Percentiles rank a stretch among this genome's conserved stretches.
These are phyloP conservation scores for Vespertilio murinus DNA, from an alignment of 2,797 vertebrate species.

Conservation along the genomic window DNA sequence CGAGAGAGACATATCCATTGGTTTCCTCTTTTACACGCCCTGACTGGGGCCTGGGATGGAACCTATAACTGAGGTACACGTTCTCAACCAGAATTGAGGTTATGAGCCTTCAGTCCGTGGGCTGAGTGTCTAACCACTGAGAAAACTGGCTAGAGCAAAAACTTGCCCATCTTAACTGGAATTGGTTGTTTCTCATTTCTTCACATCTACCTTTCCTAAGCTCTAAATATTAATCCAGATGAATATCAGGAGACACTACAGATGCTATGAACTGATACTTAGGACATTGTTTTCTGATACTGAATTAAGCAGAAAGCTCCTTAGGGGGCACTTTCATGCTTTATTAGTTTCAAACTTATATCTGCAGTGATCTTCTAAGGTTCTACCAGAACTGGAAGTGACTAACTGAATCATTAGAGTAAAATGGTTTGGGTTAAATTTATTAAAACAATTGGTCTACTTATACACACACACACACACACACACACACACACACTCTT, in stretches of 20 bases:
- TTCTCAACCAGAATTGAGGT: no score
- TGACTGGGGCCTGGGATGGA: no score
- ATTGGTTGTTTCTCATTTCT: conserved; percentile 40
- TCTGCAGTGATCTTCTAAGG: conserved; percentile 25
- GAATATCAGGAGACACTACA: conserved; percentile 15
- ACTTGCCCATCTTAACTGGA: not conserved
- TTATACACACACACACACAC: not conserved
- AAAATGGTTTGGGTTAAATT: conserved; percentile 41
- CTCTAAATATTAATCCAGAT: conserved; percentile 32
- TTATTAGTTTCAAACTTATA: conserved; percentile 28
- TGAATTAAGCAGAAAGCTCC: conserved; percentile 46
- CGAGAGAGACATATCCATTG: no score
- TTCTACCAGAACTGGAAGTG: not conserved
- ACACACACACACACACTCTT: not conserved
- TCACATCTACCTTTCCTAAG: not conserved
- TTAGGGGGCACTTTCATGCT: conserved; percentile 2
- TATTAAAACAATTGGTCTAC: conserved; percentile 15
- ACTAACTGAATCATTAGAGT: conserved; percentile 2
- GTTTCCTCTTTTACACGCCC: no score
- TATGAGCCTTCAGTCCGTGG: no score
- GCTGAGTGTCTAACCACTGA: no score
- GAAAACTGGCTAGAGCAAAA: not conserved
- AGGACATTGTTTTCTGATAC: conserved; percentile 25
- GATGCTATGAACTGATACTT: not conserved
- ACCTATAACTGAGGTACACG: no score